Conservation (phyloP, 1,140 invertebrate species). For the Zaprionus vittiger region DNA sequence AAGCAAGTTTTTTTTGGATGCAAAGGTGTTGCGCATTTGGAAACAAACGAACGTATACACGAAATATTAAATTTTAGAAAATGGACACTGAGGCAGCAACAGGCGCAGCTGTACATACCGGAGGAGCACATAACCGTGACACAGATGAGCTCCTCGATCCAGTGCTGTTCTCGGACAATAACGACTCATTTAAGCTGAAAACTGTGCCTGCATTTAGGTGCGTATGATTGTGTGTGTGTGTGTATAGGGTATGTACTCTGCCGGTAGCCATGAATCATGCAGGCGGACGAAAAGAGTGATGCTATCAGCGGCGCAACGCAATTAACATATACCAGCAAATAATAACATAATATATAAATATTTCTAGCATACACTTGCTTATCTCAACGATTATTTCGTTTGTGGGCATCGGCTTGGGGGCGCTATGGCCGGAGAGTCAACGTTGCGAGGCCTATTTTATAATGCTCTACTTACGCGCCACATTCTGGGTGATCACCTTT, state of each 20-base stretch:
- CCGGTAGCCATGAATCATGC: slow-evolving; percentile 58
- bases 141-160: slow-evolving; percentile 64
- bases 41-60: neutral
- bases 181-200: slow-evolving; percentile 73
- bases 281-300: slow-evolving; percentile 14
- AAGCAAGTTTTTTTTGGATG: slow-evolving; percentile 42
- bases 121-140: slow-evolving; percentile 42
- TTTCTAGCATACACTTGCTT: slow-evolving; percentile 83
- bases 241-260: neutral
- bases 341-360: too few species aligned
- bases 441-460: slow-evolving; percentile 89
- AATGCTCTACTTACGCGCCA: slow-evolving; percentile 87
- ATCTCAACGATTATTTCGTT: slow-evolving; percentile 86
- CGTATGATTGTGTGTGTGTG: slow-evolving; percentile 2
- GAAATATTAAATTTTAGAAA: slow-evolving; percentile 5
- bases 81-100: slow-evolving; percentile 49
- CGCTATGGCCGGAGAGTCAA: slow-evolving; percentile 85
- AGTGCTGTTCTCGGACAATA: slow-evolving; percentile 58
- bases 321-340: slow-evolving; percentile 31
- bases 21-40: slow-evolving; percentile 30
- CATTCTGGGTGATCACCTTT: slow-evolving; percentile 87
- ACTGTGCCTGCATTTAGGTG: slow-evolving; percentile 83
- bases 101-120: slow-evolving; percentile 38
- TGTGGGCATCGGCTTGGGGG: slow-evolving; percentile 86
- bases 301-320: slow-evolving; percentile 21